A percentile compares a stretch with the other conserved stretches of the same genome.
These are phyloP conservation scores for Karalla daura DNA, from an alignment of 2,797 vertebrate genomes.

Conservation along the genomic window DNA sequence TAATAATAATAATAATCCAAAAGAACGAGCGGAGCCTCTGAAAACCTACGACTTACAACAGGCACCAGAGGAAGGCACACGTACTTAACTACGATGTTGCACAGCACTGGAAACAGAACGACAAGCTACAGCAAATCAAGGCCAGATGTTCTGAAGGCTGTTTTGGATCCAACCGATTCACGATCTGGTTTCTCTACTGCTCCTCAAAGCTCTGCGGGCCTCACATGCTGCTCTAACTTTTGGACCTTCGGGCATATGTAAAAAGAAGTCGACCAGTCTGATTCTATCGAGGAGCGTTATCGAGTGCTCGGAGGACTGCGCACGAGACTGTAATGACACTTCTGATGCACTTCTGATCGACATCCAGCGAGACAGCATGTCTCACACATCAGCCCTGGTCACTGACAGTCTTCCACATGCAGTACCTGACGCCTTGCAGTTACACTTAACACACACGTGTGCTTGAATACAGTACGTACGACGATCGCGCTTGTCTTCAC, in stretches of 20 bases:
- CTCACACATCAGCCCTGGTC: conserved; percentile 24
- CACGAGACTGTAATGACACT: conserved; percentile 22
- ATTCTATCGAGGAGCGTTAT: conserved; percentile 28
- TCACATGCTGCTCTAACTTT: conserved; percentile 3
- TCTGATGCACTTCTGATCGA: no score
- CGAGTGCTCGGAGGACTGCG: conserved; percentile 19
- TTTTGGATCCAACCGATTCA: conserved; percentile 9
- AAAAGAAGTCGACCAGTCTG: no score
- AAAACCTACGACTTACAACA: conserved; percentile 34
- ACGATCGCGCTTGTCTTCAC: conserved; percentile 17
- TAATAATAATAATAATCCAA: neutral
- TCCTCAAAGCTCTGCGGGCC: neutral
- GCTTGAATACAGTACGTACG: conserved; percentile 54
- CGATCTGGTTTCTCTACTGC: conserved; percentile 16
- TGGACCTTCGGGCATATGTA: conserved; percentile 18
- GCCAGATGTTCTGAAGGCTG: conserved; percentile 29
- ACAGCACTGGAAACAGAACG: conserved; percentile 53
- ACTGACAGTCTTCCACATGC: conserved; percentile 4
- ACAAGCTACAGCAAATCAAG: conserved; percentile 36
- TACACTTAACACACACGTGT: conserved; percentile 36
- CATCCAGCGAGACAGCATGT: conserved; percentile 23
- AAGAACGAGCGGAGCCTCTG: conserved; percentile 21
- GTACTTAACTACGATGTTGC: conserved; percentile 35
- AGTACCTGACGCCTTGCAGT: conserved; percentile 27
- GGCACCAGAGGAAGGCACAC: conserved; percentile 59